Base-by-base conservation (phyloP, 2,888 invertebrate genomes). In the Falcaria lacertinaria region DNA sequence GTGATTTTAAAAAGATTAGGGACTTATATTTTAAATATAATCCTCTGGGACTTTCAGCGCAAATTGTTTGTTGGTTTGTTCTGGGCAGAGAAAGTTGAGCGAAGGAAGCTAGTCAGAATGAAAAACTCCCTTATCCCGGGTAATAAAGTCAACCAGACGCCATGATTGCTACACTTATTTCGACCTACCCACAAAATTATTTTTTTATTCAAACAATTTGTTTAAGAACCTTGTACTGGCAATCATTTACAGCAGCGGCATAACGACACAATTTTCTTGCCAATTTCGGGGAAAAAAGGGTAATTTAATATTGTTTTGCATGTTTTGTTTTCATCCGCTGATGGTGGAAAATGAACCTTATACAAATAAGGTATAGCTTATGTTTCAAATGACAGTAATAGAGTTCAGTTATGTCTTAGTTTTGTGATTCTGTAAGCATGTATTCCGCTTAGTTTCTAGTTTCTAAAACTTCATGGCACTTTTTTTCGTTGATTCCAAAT, bases 201-300 rank as follows among this genome's bases (percentile, higher is more conserved):
- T 40, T 40, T 40, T 44, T 43, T 40, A 44, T 44, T 44, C 44
- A 33, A 33, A 33, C 40, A 44, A 44, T 40, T 33, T 40, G 33
- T 36, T 38, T 34, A 37, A 25, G 28, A 34, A 32, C 41, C 39
- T 36, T 34, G 36, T 51, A 49, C 43, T 44, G 42, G 43, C 48
- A 48, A 54, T 44, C 48, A 45, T 34, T 45, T 34, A 33, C 35
- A 38, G 39, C 34, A 40, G 45, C 33, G 33, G 41, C 42, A 39
- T 41, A 45, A 50, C 50, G 50, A 47, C 48, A 50, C 48, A 45
- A 52, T 54, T 54, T 48, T 42, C 42, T 35, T 44, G 42, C 47
- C 47, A 48, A 53, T 53, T 47, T 50, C 36, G 33, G 39, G 39
- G 15, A 17, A 25, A 34, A 47, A 45, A 43, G 28, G 28, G 43